Conservation (phyloP, 2,797 vertebrate species). For the Garrulus glandarius region DNA sequence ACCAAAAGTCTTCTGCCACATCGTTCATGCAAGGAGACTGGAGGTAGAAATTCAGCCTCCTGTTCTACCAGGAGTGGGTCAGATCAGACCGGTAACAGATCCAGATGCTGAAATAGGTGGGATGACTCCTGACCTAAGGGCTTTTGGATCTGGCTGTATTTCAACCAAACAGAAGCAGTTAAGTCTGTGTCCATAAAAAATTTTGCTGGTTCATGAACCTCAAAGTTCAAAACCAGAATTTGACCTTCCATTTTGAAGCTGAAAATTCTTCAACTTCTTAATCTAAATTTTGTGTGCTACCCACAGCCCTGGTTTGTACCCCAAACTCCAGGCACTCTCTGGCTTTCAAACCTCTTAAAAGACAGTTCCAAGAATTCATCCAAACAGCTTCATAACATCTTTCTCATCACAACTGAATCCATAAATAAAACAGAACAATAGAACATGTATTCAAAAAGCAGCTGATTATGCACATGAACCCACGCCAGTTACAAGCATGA, state of each 20-base stretch:
- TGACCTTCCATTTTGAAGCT: not conserved
- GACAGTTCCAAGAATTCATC: slow-evolving; percentile 2
- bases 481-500: slow-evolving; percentile 46
- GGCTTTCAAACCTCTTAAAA: slow-evolving; percentile 11
- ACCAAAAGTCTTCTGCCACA: not conserved
- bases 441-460: slow-evolving; percentile 43
- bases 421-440: slow-evolving; percentile 61
- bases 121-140: not conserved
- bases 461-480: slow-evolving; percentile 55
- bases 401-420: slow-evolving; percentile 40
- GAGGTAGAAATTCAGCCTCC: not conserved
- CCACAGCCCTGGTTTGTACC: not conserved
- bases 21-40: not conserved
- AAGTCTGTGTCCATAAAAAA: not conserved
- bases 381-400: not conserved
- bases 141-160: not conserved
- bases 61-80: not conserved
- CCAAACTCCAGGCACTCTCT: not conserved
- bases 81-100: not conserved
- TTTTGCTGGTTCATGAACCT: not conserved
- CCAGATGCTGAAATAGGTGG: not conserved
- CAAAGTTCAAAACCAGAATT: not conserved
- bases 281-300: not conserved
- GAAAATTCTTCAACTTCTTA: not conserved
- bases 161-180: not conserved